These are phyloP conservation scores for Caenorhabditis sp. DNA, from an alignment of 2,888 invertebrate genomes.

Conservation along the genomic window DNA sequence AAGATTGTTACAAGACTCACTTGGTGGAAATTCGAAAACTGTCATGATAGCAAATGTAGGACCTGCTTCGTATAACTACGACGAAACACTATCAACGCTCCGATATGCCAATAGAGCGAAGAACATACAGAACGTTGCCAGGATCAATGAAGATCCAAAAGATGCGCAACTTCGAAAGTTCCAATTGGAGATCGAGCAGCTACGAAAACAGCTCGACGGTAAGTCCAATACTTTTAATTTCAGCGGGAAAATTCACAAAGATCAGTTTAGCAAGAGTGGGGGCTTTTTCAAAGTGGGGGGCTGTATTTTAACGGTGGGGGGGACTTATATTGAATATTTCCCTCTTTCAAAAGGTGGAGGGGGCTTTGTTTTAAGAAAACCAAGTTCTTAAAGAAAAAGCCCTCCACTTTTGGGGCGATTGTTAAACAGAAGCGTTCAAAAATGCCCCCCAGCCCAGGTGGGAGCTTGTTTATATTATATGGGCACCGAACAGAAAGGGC, in stretches of 20 bases:
- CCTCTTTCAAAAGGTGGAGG: too few relatives aligned
- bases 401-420: too few relatives aligned
- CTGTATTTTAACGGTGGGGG: too few relatives aligned
- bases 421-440: too few relatives aligned
- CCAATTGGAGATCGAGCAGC: constrained; percentile 94
- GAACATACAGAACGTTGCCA: constrained; percentile 84
- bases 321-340: too few relatives aligned
- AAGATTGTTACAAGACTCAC: constrained; percentile 92
- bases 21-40: constrained; percentile 82
- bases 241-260: not conserved
- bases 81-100: constrained; percentile 95
- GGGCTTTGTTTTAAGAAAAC: too few relatives aligned
- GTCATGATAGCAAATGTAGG: constrained; percentile 89
- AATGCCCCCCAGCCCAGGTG: too few relatives aligned
- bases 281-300: too few relatives aligned
- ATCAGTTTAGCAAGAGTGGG: not conserved
- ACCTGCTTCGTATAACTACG: constrained; percentile 95
- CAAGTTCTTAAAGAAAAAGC: too few relatives aligned
- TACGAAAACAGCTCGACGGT: constrained; percentile 87
- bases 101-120: constrained; percentile 95
- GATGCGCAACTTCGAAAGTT: constrained; percentile 95
- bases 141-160: constrained; percentile 96
- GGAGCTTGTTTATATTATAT: too few relatives aligned
- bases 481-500: too few relatives aligned
- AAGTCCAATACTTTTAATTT: not conserved